phyloP scores from a whole-genome alignment of 1,140 invertebrate species.

The Tetraneura akinire region DNA sequence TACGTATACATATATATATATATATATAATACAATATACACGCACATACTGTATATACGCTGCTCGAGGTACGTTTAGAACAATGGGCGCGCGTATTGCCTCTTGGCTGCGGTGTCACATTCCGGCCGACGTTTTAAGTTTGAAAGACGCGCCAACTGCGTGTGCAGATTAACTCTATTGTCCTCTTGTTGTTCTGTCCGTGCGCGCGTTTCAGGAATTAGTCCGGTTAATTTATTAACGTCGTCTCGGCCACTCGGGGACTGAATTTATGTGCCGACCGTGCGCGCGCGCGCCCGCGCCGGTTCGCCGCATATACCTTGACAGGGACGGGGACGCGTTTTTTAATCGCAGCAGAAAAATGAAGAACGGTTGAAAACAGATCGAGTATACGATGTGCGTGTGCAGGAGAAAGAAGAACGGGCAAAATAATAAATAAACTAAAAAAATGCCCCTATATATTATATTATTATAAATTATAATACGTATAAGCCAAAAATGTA shows the following conservation, averaged over 20 bases:
- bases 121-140: constrained; percentile 42
- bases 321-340: too few relatives aligned
- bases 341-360: too few relatives aligned
- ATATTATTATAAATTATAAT: too few relatives aligned
- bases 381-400: too few relatives aligned
- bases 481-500: too few relatives aligned
- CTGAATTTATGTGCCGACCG: constrained; percentile 27
- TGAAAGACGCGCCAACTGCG: constrained; percentile 34
- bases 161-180: constrained; percentile 47
- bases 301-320: not conserved
- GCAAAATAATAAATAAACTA: too few relatives aligned
- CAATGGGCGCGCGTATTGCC: constrained; percentile 8
- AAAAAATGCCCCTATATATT: too few relatives aligned
- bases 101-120: constrained; percentile 29
- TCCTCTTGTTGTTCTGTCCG: constrained; percentile 19
- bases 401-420: too few relatives aligned
- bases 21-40: too few relatives aligned
- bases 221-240: constrained; percentile 50
- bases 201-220: constrained; percentile 42
- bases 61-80: not conserved
- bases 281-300: not conserved
- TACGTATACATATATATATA: too few relatives aligned
- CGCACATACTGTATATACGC: not conserved
- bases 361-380: too few relatives aligned
- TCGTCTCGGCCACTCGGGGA: not conserved